Percentiles rank a stretch among this genome's conserved stretches.
Conservation (phyloP, 2,888 invertebrate genomes). For the Caenorhabditis macrosperma region DNA sequence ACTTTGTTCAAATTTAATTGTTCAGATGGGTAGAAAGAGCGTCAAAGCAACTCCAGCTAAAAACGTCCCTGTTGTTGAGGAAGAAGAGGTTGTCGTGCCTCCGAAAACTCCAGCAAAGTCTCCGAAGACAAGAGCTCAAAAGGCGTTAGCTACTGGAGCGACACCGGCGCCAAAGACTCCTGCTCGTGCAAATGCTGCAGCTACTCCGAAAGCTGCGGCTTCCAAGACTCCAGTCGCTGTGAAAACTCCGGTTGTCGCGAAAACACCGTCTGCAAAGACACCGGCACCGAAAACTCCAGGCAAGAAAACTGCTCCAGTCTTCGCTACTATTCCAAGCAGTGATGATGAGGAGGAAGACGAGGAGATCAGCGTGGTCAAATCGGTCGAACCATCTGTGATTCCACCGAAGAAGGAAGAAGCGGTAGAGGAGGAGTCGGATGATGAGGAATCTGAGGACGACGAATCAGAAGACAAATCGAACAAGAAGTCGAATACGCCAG, state of each 20-base stretch:
- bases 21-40: slow-evolving; percentile 58
- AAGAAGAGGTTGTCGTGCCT: slow-evolving; percentile 2
- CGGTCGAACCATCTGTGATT: background rate
- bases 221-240: slow-evolving; percentile 9
- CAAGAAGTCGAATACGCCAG: background rate
- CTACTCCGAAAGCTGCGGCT: slow-evolving; percentile 7
- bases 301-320: slow-evolving; percentile 2
- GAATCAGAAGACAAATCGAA: slow-evolving; percentile 6
- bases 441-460: slow-evolving; percentile 9
- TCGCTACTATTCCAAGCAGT: slow-evolving; percentile 8
- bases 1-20: background rate
- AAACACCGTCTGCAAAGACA: slow-evolving; percentile 15
- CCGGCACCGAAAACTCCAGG: slow-evolving; percentile 22
- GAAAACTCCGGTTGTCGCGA: slow-evolving; percentile 3
- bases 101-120: slow-evolving; percentile 47
- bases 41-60: slow-evolving; percentile 31
- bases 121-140: slow-evolving; percentile 38
- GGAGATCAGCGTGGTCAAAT: slow-evolving; percentile 12
- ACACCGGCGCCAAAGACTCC: slow-evolving; percentile 27
- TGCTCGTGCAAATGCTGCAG: slow-evolving; percentile 12
- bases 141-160: slow-evolving; percentile 17
- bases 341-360: slow-evolving; percentile 28
- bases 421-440: slow-evolving; percentile 7
- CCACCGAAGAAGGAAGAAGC: slow-evolving; percentile 9
- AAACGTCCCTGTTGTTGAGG: slow-evolving; percentile 1